Evolutionary conservation across 1,140 invertebrate genomes (phyloP).

Genomic region (Trichonephila clavipes): DNA sequence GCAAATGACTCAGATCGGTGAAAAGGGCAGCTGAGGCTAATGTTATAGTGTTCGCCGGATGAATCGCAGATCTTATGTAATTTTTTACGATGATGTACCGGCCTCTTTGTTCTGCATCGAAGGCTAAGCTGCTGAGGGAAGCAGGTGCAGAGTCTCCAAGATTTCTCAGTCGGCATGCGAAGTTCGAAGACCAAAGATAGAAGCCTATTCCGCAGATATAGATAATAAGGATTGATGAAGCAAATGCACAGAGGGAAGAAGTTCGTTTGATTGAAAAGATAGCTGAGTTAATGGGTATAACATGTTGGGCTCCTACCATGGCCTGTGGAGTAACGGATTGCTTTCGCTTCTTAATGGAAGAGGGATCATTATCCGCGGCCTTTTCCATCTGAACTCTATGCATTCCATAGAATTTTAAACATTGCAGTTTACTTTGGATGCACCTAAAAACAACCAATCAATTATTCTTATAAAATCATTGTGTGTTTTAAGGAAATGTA

Average conservation of each 20-base stretch:
- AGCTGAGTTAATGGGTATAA: background rate
- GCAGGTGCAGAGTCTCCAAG: background rate
- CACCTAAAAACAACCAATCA: background rate
- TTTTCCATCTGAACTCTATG: background rate
- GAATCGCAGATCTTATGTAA: slow-evolving; percentile 46
- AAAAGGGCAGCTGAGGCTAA: slow-evolving; percentile 53
- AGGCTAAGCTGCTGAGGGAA: background rate
- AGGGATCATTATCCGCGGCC: background rate
- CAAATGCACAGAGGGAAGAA: slow-evolving; percentile 59
- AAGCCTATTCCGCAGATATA: slow-evolving; percentile 64
- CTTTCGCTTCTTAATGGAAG: background rate
- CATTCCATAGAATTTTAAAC: background rate
- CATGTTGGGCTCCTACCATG: background rate
- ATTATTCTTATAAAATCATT: background rate
- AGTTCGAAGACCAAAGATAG: slow-evolving; percentile 68
- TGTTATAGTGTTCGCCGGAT: slow-evolving; percentile 5
- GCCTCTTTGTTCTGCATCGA: slow-evolving; percentile 62
- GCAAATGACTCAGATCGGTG: slow-evolving; percentile 32
- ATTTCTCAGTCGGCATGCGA: slow-evolving; percentile 53
- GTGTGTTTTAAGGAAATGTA: too few relatives aligned
- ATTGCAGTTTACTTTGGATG: background rate
- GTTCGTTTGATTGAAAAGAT: background rate
- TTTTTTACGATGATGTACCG: slow-evolving; percentile 50
- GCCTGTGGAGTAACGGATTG: background rate
- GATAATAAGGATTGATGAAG: slow-evolving; percentile 52